phyloP scores from a whole-genome alignment of 1,140 invertebrate species.

The Grapholita molesta region DNA sequence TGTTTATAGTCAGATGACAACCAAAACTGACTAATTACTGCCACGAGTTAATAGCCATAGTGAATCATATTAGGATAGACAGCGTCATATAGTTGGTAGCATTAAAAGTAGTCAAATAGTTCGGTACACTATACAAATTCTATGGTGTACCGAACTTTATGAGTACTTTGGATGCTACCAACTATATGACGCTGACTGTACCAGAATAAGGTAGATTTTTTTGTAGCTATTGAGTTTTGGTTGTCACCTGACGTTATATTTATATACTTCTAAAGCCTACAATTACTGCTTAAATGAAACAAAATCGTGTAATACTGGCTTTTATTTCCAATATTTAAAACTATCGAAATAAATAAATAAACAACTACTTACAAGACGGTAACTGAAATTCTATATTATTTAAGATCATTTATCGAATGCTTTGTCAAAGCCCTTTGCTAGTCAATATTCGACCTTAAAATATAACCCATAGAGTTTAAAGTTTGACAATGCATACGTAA shows the following conservation, averaged over 20 bases:
- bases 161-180: no score
- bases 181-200: no score
- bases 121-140: no score
- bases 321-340: conserved; percentile 9
- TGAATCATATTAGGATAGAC: no score
- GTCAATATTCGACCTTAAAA: not conserved
- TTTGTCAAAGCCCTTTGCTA: not conserved
- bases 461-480: not conserved
- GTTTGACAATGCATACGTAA: not conserved
- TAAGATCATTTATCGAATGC: not conserved
- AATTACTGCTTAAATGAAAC: not conserved
- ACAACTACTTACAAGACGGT: not conserved
- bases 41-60: no score
- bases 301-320: not conserved
- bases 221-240: not conserved
- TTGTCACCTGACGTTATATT: no score
- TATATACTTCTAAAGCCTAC: not conserved
- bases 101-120: no score
- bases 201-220: no score
- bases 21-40: no score
- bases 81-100: no score
- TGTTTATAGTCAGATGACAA: no score
- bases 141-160: no score
- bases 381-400: not conserved
- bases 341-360: conserved; percentile 9